A percentile compares a stretch with the other conserved stretches of the same genome.
Evolutionary conservation across 1,140 invertebrate genomes (phyloP).

Genomic region (Panulirus ornatus): DNA sequence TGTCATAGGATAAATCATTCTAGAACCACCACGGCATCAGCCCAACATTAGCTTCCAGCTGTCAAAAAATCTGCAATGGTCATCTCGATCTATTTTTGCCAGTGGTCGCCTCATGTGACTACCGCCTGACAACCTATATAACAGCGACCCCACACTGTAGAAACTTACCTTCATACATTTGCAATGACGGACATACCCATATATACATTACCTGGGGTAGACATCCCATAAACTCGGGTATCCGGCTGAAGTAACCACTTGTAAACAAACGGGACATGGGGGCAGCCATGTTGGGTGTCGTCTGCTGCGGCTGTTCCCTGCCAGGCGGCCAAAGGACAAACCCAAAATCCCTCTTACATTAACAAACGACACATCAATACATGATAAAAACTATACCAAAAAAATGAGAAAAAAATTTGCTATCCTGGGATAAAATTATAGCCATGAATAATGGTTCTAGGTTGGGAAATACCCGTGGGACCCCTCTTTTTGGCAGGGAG

Average conservation of each 20-base stretch:
- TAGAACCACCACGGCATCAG: no score
- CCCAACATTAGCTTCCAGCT: no score
- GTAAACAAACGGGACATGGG: constrained; percentile 9
- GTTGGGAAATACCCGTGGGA: background rate
- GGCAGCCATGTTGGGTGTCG: constrained; percentile 31
- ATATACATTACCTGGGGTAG: background rate
- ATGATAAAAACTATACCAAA: background rate
- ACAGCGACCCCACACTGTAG: background rate
- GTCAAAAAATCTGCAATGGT: no score
- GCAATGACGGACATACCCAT: no score
- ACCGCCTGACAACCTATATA: background rate
- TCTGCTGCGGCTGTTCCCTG: constrained; percentile 6
- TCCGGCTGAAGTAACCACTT: background rate
- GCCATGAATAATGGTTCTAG: background rate
- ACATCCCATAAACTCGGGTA: background rate
- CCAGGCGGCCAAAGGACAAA: background rate
- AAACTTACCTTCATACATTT: no score
- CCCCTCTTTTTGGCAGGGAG: background rate
- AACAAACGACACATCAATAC: background rate
- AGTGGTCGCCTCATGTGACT: background rate
- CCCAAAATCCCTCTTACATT: background rate
- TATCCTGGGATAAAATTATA: no score
- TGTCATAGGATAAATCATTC: no score
- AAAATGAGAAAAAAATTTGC: background rate
- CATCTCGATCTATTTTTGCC: background rate